Evolutionary conservation across 2,888 invertebrate genomes (phyloP), one percentile per base, ranked within the genome.

Genomic region (Tachystola acroxantha): DNA sequence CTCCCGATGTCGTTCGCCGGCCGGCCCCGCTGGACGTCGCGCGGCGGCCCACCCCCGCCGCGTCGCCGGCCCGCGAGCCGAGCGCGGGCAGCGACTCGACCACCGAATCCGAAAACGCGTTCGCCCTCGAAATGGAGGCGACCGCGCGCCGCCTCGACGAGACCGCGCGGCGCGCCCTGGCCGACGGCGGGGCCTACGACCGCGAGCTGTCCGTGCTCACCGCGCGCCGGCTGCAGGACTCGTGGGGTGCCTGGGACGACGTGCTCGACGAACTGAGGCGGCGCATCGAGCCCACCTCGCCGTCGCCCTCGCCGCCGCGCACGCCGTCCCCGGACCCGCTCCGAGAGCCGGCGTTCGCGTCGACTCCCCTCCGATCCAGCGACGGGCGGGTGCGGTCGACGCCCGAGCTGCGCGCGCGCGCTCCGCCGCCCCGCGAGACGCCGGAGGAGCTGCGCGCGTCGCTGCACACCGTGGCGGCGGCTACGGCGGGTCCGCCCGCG

Each of bases 391-490:
- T 85, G 10, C 71, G 86, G 27, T 88, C 86, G 2, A 92, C 92
- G 4, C 92, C 92, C 0, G 92, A 92, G 63, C 64, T 93, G 29
- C 59, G 87, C 55, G 57, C 88, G 48, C 69, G 76, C 19, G 65
- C 70, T 6, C 79, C 88, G 6, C 74, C 74, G 46, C 84, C 56
- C 25, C 79, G 65, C 53, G 71, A 89, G 61, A 61, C 77, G 7
- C 84, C 86, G 40, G 89, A 89, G 42, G 89, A 85, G 64, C 50
- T 89, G 51, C 72, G 89, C 56, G 72, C 77, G 7, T 86, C 86
- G 37, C 82, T 89, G 39, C 90, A 90, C 42, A 88, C 90, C 22
- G 89, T 90, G n/a, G 80, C 89, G 53, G 68, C 77, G 22, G 53
- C 65, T 33, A 57, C 62, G 10, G 55, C 68, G 2, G 58, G 61